Evolutionary conservation across 2,888 invertebrate genomes (phyloP).

Genomic region (Conomelus anceps): DNA sequence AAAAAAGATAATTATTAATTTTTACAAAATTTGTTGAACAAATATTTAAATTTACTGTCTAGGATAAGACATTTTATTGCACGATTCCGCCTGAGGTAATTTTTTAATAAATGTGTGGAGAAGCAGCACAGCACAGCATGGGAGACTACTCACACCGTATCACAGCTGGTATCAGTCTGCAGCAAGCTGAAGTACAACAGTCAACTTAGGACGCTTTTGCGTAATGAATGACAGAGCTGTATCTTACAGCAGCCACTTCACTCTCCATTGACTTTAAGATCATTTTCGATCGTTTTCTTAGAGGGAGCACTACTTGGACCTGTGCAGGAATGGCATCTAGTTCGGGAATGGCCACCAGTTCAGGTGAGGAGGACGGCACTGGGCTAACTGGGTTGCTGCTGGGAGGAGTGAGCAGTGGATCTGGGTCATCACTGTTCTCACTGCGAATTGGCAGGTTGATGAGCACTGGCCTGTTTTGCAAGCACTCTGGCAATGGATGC

Average conservation of each 20-base stretch:
- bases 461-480: slow-evolving; percentile 23
- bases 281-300: slow-evolving; percentile 70
- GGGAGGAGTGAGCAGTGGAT: slow-evolving; percentile 48
- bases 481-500: slow-evolving; percentile 30
- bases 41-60: neutral
- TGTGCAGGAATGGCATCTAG: slow-evolving; percentile 45
- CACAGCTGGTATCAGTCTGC: slow-evolving; percentile 8
- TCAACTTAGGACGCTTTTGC: slow-evolving; percentile 47
- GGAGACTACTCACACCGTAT: neutral
- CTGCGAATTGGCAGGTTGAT: slow-evolving; percentile 21
- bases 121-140: neutral
- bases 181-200: neutral
- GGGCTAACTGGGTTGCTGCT: slow-evolving; percentile 53
- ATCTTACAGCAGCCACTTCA: slow-evolving; percentile 44
- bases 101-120: neutral
- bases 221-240: slow-evolving; percentile 78
- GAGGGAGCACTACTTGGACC: slow-evolving; percentile 58
- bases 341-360: slow-evolving; percentile 41
- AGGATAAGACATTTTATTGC: slow-evolving; percentile 3
- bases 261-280: slow-evolving; percentile 61
- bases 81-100: neutral
- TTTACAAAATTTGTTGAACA: neutral
- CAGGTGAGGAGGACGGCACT: slow-evolving; percentile 48
- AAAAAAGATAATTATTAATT: neutral
- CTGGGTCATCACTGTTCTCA: slow-evolving; percentile 7